Evolutionary conservation across 2,113 vertebrate species (phyloP).

Genomic region (Melanotaenia duboulayi): DNA sequence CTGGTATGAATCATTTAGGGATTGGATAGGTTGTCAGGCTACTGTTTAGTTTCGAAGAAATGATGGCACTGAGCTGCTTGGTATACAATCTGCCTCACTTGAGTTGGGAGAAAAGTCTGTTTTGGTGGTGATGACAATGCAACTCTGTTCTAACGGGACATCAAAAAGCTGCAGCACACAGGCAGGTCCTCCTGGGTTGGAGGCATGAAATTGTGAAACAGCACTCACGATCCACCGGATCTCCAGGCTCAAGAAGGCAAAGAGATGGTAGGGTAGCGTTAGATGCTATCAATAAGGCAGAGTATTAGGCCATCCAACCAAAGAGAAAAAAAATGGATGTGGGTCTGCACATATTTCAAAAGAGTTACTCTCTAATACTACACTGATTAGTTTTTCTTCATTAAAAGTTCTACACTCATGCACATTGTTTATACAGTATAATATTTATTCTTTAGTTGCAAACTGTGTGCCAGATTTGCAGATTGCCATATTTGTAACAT

Average conservation of each 20-base stretch:
- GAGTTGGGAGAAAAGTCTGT: conserved; percentile 4
- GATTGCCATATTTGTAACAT: conserved; percentile 24
- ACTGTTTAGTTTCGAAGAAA: conserved; percentile 54
- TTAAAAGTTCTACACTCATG: background rate
- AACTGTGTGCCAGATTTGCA: background rate
- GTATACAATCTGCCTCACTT: conserved; percentile 29
- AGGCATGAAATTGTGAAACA: conserved; percentile 13
- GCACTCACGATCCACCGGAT: conserved; percentile 12
- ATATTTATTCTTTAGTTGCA: conserved; percentile 4
- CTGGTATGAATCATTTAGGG: conserved; percentile 57
- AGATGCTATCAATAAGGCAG: conserved; percentile 26
- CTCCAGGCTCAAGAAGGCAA: conserved; percentile 21
- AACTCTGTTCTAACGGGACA: conserved; percentile 22
- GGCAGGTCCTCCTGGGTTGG: conserved; percentile 5
- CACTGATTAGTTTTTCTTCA: background rate
- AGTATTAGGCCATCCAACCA: background rate
- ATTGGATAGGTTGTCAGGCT: conserved; percentile 61
- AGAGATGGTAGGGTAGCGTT: conserved; percentile 41
- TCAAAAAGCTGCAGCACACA: conserved; percentile 6
- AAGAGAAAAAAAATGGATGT: too few species aligned
- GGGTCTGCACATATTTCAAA: too few species aligned
- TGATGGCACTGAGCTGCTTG: conserved; percentile 30
- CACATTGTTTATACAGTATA: background rate
- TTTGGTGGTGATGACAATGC: conserved; percentile 19
- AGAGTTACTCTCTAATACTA: background rate